These are phyloP conservation scores for Platysteira castanea DNA, from an alignment of 2,113 vertebrate genomes.

Conservation along the genomic window DNA sequence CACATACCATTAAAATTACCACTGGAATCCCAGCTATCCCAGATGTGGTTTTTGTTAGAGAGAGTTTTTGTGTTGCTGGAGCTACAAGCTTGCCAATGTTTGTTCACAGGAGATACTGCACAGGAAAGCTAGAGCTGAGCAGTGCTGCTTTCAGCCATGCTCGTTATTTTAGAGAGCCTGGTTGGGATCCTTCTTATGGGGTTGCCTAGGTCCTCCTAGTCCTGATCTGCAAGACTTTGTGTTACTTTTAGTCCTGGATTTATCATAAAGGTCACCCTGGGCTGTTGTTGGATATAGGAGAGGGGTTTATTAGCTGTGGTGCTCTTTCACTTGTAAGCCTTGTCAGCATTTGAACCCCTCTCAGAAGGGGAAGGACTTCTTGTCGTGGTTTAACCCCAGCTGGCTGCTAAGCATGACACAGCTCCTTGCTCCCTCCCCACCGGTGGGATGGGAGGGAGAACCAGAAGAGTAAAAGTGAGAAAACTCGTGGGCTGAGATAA, in stretches of 20 bases:
- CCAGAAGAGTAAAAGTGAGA: not conserved
- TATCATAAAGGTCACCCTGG: not conserved
- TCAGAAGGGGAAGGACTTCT: not conserved
- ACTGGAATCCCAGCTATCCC: constrained; percentile 19
- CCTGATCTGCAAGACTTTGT: not conserved
- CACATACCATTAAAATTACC: not conserved
- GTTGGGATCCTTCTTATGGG: not conserved
- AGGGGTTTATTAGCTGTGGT: not conserved
- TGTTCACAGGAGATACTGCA: not conserved
- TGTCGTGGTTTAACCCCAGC: not conserved
- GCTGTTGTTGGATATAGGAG: not conserved
- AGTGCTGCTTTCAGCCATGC: not conserved
- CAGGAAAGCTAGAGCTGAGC: not conserved
- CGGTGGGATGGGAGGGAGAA: accelerated
- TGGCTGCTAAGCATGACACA: not conserved
- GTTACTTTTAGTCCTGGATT: not conserved
- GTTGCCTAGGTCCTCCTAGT: not conserved
- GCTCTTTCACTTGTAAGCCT: not conserved
- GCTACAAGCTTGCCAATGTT: not conserved
- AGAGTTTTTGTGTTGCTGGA: not conserved
- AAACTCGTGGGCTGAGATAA: not conserved
- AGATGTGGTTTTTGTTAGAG: not conserved
- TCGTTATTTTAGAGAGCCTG: accelerated
- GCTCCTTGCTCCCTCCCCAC: not conserved
- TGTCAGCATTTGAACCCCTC: not conserved